Percentiles rank a stretch among this genome's conserved stretches.
Conservation (phyloP, 64 coral and sea anemone species). For the Porites australiensis region DNA sequence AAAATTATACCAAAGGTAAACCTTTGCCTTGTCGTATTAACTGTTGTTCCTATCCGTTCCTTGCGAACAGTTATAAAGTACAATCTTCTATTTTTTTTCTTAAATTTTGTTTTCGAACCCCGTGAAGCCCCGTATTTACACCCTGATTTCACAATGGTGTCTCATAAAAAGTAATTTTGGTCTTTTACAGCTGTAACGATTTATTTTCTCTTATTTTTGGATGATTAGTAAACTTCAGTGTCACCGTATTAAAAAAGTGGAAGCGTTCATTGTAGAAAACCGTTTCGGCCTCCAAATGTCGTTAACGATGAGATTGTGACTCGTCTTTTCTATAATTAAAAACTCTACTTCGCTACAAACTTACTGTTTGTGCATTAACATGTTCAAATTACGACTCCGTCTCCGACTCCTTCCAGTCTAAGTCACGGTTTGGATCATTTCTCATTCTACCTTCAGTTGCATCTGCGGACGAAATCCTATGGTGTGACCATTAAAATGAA, state of each 20-base stretch:
- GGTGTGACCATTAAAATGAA: too few species aligned
- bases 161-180: neutral
- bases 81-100: neutral
- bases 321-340: neutral
- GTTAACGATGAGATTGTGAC: too few species aligned
- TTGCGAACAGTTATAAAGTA: neutral
- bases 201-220: neutral
- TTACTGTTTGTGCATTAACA: neutral
- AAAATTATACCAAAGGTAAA: neutral
- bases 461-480: too few species aligned
- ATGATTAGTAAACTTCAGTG: neutral
- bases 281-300: too few species aligned
- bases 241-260: neutral
- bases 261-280: neutral
- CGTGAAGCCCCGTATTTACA: too few species aligned
- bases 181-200: constrained; percentile 1
- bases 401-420: too few species aligned
- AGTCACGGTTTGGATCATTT: too few species aligned
- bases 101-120: neutral
- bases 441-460: too few species aligned
- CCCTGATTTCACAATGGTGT: neutral
- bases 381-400: neutral
- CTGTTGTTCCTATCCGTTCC: neutral
- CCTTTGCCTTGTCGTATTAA: neutral
- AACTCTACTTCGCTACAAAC: neutral